phyloP scores from a whole-genome alignment of 1,140 invertebrate species.

The Drosophila murphyi region DNA sequence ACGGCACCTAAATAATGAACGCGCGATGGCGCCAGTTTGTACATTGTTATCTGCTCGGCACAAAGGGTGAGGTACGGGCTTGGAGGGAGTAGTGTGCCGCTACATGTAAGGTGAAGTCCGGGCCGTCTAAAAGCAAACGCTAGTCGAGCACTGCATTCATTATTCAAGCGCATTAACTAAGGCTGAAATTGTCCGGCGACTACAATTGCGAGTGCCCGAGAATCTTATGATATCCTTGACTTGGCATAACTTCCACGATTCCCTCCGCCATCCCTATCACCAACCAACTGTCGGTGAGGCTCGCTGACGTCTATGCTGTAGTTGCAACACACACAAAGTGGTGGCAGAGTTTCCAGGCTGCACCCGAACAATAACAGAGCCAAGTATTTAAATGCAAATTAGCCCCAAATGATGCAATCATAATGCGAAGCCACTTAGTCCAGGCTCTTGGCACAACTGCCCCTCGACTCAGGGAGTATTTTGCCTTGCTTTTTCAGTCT shows the following conservation, averaged over 20 bases:
- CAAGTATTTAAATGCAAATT: slow-evolving; percentile 82
- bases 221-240: slow-evolving; percentile 75
- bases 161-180: slow-evolving; percentile 79
- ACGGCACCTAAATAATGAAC: slow-evolving; percentile 76
- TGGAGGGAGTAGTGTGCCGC: slow-evolving; percentile 10
- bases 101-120: slow-evolving; percentile 44
- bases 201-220: slow-evolving; percentile 43
- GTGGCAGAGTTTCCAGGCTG: slow-evolving; percentile 65
- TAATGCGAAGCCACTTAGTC: slow-evolving; percentile 70
- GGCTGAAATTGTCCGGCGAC: slow-evolving; percentile 65
- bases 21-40: slow-evolving; percentile 71
- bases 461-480: background rate
- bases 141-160: slow-evolving; percentile 54
- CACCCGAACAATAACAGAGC: slow-evolving; percentile 78
- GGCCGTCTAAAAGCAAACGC: slow-evolving; percentile 5
- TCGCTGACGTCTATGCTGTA: slow-evolving; percentile 7
- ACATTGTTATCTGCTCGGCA: slow-evolving; percentile 48
- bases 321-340: slow-evolving; percentile 21
- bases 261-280: background rate
- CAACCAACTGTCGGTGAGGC: too few species aligned
- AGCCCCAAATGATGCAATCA: slow-evolving; percentile 82
- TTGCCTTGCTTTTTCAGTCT: background rate
- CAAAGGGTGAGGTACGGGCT: background rate
- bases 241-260: slow-evolving; percentile 66
- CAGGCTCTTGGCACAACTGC: slow-evolving; percentile 33